Base-by-base conservation (phyloP, 2,888 invertebrate genomes). In the Abrostola triplasia region DNA sequence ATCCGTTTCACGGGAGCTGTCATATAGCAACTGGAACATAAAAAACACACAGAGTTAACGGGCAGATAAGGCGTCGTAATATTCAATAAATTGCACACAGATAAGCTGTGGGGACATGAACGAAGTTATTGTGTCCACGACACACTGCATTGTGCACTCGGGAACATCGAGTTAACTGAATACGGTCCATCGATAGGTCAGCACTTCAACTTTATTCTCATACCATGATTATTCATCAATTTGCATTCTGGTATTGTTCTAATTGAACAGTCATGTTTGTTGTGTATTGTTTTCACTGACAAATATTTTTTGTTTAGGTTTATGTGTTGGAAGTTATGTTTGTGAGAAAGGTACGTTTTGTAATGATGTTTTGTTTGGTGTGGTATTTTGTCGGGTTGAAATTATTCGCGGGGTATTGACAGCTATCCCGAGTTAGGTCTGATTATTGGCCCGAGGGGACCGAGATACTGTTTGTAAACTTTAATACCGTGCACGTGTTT, bases 231-330 rank as follows among this genome's bases (percentile, higher is more conserved):
- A 69, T 68, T 79, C 71, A 71, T 62, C 52, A 49, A 51, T 58
- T 64, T 50, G 49, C 57, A 70, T 70, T 76, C 61, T 58, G 61
- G 67, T 79, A 77, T 77, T 76, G 71, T 76, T 67, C 64, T 76
- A 70, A 78, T 73, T 71, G 62, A 59, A 58, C 68, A 66, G 38
- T 72, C 73, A 65, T 59, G 58, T 36, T 47, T n/a, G 64, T 67
- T 75, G 63, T 64, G 61, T 64, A 57, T 70, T 70, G 73, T 64
- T 75, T 59, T 59, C 59, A 38, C 36, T 48, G 51, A 13, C 62
- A 48, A 52, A 48, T 60, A 42, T 42, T 52, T 63, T 63, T 36
- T 50, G 56, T 60, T 38, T 12, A 35, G 12, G 11, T 41, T 42
- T 60, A 64, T 70, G 62, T 62, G 47, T 58, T 60, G 50, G 48